Evolutionary conservation across 2,113 vertebrate species (phyloP).

Genomic region (Notothenia coriiceps): DNA sequence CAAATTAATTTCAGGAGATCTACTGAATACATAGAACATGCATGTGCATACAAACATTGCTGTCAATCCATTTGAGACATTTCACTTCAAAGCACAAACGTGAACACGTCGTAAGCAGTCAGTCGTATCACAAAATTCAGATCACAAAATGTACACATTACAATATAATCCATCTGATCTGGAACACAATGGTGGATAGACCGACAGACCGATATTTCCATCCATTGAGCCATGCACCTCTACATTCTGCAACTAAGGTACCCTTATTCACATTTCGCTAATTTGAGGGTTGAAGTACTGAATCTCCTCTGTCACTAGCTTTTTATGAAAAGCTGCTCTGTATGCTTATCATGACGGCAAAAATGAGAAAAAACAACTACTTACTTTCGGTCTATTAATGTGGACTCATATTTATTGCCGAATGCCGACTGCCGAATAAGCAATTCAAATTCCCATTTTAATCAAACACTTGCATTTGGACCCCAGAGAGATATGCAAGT

Average conservation of each 20-base stretch:
- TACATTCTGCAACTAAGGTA: neutral
- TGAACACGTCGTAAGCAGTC: too few species aligned
- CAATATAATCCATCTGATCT: too few species aligned
- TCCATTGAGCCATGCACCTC: neutral
- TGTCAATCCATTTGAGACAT: too few species aligned
- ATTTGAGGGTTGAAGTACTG: neutral
- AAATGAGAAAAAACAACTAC: too few species aligned
- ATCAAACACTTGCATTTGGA: neutral
- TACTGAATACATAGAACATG: too few species aligned
- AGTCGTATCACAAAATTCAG: too few species aligned
- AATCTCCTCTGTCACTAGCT: neutral
- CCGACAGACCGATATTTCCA: neutral
- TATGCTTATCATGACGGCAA: neutral
- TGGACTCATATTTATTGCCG: neutral
- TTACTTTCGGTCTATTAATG: neutral
- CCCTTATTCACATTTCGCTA: neutral
- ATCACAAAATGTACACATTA: too few species aligned
- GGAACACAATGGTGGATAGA: neutral
- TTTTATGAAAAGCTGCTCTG: neutral
- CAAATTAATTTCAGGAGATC: too few species aligned
- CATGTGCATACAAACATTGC: too few species aligned
- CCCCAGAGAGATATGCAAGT: neutral
- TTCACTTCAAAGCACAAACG: too few species aligned
- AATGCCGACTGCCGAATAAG: neutral
- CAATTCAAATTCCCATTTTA: neutral